phyloP scores from a whole-genome alignment of 2,888 invertebrate species.

The Lasioglossum oenotherae region DNA sequence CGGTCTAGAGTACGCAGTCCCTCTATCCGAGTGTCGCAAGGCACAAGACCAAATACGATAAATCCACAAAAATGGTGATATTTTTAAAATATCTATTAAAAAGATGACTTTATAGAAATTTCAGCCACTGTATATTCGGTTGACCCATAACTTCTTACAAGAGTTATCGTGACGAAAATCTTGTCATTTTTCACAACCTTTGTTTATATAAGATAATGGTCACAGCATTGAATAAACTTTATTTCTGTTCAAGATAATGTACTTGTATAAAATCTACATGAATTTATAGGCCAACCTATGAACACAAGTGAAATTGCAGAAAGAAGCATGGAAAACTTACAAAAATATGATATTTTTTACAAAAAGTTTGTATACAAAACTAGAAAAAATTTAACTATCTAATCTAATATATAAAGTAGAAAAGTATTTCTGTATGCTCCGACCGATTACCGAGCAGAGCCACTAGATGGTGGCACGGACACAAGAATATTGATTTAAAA shows the following conservation, averaged over 20 bases:
- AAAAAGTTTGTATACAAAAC: conserved; percentile 13
- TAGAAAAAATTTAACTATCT: conserved; percentile 2
- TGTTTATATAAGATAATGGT: background rate
- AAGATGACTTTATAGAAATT: too few species aligned
- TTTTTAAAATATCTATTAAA: too few species aligned
- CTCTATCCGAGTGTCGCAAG: too few species aligned
- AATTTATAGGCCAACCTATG: background rate
- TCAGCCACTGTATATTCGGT: too few species aligned
- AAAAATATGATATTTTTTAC: background rate
- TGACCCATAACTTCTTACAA: background rate
- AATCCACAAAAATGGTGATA: too few species aligned
- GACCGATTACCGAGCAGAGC: too few species aligned
- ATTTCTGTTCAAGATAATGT: background rate
- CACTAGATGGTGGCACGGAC: too few species aligned
- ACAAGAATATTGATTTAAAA: too few species aligned
- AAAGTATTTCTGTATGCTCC: too few species aligned
- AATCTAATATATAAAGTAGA: too few species aligned
- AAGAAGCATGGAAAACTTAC: background rate
- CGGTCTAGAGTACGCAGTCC: too few species aligned
- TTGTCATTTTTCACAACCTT: background rate
- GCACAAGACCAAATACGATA: too few species aligned
- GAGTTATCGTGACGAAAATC: background rate
- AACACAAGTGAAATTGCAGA: background rate
- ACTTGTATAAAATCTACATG: background rate
- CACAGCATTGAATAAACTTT: background rate